Percentiles rank a stretch among this genome's conserved stretches.
These are phyloP conservation scores for Syrphus vitripennis DNA, from an alignment of 2,888 invertebrate species.

Conservation along the genomic window DNA sequence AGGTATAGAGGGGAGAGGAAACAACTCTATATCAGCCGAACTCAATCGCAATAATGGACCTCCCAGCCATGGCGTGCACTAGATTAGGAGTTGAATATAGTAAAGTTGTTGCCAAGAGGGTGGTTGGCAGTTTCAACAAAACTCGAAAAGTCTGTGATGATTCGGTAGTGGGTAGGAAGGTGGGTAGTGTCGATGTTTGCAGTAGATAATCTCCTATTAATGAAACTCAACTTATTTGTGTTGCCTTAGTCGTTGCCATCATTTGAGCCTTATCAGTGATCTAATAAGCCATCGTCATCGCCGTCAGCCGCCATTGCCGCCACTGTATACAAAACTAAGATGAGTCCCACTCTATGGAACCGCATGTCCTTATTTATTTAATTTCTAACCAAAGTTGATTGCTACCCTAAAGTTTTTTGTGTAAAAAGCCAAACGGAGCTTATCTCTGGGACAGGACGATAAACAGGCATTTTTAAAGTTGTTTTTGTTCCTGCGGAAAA, in stretches of 20 bases:
- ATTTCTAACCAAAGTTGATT: constrained; percentile 33
- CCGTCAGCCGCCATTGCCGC: neutral
- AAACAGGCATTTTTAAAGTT: constrained; percentile 1
- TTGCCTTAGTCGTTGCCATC: constrained; percentile 10
- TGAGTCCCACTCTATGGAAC: constrained; percentile 1
- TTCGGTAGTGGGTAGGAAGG: neutral
- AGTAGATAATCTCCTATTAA: constrained; percentile 65
- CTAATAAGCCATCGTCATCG: neutral
- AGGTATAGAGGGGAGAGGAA: constrained; percentile 4
- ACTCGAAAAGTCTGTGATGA: too few species aligned
- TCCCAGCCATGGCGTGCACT: constrained; percentile 3
- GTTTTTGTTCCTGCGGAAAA: neutral
- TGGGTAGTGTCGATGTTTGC: constrained; percentile 50
- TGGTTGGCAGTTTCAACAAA: constrained; percentile 17
- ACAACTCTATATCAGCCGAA: constrained; percentile 52
- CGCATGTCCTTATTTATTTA: constrained; percentile 39
- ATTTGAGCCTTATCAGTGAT: constrained; percentile 33
- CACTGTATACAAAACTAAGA: neutral
- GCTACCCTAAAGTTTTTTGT: constrained; percentile 3
- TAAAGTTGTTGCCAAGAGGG: constrained; percentile 54
- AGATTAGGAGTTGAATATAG: constrained; percentile 55
- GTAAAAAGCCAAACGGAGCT: neutral
- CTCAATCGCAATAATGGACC: constrained; percentile 68
- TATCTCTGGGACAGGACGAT: constrained; percentile 1
- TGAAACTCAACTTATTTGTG: constrained; percentile 62